Evolutionary conservation across 2,797 vertebrate species (phyloP).

Genomic region (Nyctalus aviator): DNA sequence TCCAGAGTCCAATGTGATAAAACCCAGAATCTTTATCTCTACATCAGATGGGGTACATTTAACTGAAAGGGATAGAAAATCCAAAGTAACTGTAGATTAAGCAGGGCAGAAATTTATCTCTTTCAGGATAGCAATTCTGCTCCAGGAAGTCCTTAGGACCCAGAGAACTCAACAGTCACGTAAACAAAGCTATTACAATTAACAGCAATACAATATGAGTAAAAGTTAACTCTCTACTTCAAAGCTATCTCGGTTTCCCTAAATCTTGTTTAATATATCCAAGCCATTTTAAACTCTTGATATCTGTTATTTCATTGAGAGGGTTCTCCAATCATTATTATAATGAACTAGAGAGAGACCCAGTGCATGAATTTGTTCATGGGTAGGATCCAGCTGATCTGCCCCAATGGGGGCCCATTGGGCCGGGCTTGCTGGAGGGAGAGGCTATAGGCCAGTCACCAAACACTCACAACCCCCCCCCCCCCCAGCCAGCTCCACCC

Average conservation of each 20-base stretch:
- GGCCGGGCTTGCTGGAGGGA: no score
- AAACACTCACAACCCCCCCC: rapidly evolving
- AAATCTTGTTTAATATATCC: neutral
- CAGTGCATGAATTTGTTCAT: no score
- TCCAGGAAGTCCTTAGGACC: neutral
- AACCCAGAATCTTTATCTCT: neutral
- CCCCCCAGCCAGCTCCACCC: no score
- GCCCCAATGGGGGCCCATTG: no score
- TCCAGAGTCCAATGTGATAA: neutral
- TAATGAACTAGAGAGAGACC: neutral
- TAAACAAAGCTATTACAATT: neutral
- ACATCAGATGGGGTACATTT: neutral
- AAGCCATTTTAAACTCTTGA: conserved; percentile 1
- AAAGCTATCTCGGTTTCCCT: neutral
- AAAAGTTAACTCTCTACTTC: neutral
- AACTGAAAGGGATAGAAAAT: neutral
- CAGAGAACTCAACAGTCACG: neutral
- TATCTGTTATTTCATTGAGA: neutral
- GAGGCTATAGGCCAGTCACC: no score
- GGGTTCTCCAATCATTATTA: neutral
- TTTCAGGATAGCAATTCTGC: neutral
- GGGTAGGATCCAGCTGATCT: no score
- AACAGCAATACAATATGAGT: neutral
- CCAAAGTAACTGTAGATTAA: neutral
- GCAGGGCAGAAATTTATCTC: neutral